phyloP scores from a whole-genome alignment of 2,797 vertebrate genomes.

The Rhinella marina region DNA sequence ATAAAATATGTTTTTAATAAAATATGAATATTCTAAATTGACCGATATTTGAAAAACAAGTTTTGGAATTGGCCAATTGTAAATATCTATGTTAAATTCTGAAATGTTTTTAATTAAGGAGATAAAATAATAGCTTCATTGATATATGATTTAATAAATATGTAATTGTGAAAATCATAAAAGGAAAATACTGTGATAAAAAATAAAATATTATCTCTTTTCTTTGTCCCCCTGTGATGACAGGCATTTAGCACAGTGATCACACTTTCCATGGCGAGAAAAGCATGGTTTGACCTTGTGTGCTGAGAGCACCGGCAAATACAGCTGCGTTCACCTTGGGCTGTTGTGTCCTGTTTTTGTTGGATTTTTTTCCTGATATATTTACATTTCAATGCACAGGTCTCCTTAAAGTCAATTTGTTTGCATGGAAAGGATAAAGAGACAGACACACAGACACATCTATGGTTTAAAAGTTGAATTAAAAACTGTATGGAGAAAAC shows the following conservation, averaged over 20 bases:
- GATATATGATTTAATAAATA: too few species aligned
- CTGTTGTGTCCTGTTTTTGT: not conserved
- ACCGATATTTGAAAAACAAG: too few species aligned
- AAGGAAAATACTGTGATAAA: not conserved
- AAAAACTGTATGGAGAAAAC: too few species aligned
- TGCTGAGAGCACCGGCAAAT: not conserved
- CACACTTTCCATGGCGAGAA: slow-evolving; percentile 8
- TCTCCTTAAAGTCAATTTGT: not conserved
- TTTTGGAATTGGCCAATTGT: too few species aligned
- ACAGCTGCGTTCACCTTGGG: not conserved
- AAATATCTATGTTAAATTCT: too few species aligned
- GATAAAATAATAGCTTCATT: too few species aligned
- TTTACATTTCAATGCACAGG: not conserved
- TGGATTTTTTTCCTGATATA: not conserved
- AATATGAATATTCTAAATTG: too few species aligned
- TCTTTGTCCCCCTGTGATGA: not conserved
- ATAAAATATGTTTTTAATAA: not conserved
- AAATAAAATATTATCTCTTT: not conserved
- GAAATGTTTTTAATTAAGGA: too few species aligned
- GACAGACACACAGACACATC: too few species aligned
- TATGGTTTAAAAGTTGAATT: too few species aligned
- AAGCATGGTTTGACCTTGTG: not conserved
- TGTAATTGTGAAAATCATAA: too few species aligned
- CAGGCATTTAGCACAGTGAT: slow-evolving; percentile 13
- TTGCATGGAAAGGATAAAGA: too few species aligned